Evolutionary conservation across 2,888 invertebrate species (phyloP).

Genomic region (Sclerodermus sp.): DNA sequence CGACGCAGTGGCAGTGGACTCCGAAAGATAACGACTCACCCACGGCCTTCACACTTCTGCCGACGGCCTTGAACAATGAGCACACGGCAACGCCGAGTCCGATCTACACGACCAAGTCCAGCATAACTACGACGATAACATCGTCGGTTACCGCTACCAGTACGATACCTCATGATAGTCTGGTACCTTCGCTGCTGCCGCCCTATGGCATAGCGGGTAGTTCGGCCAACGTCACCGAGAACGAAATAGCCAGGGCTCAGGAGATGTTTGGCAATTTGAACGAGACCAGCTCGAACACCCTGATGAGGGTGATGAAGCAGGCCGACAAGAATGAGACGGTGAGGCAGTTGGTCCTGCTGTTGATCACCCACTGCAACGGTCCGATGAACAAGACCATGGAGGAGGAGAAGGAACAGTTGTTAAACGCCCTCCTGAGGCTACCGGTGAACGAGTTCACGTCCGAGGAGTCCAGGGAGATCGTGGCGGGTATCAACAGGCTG

Average conservation of each 20-base stretch:
- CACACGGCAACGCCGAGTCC: conserved; percentile 44
- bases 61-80: conserved; percentile 33
- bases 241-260: conserved; percentile 71
- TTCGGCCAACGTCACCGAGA: conserved; percentile 65
- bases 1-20: conserved; percentile 44
- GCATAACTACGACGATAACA: conserved; percentile 45
- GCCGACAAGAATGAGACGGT: conserved; percentile 78
- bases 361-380: conserved; percentile 77
- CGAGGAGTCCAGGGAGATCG: conserved; percentile 54
- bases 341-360: conserved; percentile 70
- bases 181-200: conserved; percentile 16
- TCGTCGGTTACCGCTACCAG: conserved; percentile 42
- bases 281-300: conserved; percentile 71
- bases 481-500: conserved; percentile 44
- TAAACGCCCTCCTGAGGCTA: conserved; percentile 71
- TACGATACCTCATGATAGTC: conserved; percentile 13
- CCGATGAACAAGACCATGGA: conserved; percentile 72
- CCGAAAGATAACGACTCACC: conserved; percentile 45
- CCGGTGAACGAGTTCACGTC: conserved; percentile 58
- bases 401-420: conserved; percentile 68
- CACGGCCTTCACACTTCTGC: conserved; percentile 48
- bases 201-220: conserved; percentile 45
- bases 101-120: conserved; percentile 42
- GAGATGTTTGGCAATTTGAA: conserved; percentile 77
- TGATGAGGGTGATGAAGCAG: conserved; percentile 81